Conservation (phyloP, 2,113 vertebrate species). For the Actenoides lindsayi region DNA sequence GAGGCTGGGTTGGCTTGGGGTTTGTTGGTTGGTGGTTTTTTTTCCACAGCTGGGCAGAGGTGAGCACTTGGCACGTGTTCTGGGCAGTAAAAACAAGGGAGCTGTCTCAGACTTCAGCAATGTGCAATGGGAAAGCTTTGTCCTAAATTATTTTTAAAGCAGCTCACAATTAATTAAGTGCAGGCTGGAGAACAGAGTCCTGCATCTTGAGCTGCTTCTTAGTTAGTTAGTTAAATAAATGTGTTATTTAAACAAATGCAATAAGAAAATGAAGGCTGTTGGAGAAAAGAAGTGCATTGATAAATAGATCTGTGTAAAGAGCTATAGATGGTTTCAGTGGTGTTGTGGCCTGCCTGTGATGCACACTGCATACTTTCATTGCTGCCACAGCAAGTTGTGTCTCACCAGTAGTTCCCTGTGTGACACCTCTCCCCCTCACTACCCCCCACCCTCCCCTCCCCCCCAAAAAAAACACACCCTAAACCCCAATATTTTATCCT, state of each 20-base stretch:
- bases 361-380: not conserved
- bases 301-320: not conserved
- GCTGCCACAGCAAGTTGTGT: not conserved
- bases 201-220: not conserved
- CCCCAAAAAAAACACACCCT: not conserved
- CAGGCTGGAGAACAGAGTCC: not conserved
- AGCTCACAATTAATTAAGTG: not conserved
- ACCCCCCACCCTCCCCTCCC: no score
- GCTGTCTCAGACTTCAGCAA: not conserved
- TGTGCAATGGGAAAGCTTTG: not conserved
- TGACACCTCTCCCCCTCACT: not conserved
- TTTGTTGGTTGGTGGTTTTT: not conserved
- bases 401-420: not conserved
- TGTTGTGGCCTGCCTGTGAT: not conserved
- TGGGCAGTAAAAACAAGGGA: not conserved
- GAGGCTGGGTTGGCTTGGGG: not conserved
- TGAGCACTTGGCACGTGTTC: not conserved
- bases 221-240: no score
- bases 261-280: not conserved
- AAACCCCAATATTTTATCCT: not conserved
- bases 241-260: not conserved
- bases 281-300: not conserved
- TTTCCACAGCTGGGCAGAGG: not conserved
- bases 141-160: slow-evolving; percentile 3
- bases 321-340: not conserved